Percentiles rank a stretch among this genome's conserved stretches.
phyloP scores from a whole-genome alignment of 2,797 vertebrate genomes.

The Coregonus sp. region DNA sequence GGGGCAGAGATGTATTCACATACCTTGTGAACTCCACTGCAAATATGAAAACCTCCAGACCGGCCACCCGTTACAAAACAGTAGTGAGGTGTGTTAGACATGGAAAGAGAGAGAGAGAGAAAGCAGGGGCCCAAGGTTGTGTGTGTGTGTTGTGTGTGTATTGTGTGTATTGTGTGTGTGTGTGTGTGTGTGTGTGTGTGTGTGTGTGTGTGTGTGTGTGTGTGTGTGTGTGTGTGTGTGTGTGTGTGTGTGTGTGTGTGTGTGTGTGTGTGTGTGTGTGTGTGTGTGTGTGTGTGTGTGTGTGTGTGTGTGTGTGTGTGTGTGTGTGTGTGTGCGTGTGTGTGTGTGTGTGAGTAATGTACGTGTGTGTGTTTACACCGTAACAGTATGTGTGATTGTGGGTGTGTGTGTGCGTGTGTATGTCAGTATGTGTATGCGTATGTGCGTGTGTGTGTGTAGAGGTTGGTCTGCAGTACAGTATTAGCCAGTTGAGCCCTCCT shows the following conservation, averaged over 20 bases:
- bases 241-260: no score
- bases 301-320: constrained; percentile 6
- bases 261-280: no score
- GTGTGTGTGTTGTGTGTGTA: no score
- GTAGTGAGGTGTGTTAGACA: constrained; percentile 33
- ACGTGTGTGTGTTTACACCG: no score
- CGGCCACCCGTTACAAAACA: constrained; percentile 45
- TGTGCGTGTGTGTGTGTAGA: constrained; percentile 15
- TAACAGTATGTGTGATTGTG: background rate
- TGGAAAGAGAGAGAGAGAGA: background rate
- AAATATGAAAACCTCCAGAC: constrained; percentile 28
- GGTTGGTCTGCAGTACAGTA: background rate
- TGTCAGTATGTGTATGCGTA: constrained; percentile 2
- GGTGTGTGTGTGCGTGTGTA: constrained; percentile 19
- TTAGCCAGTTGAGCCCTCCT: constrained; percentile 9
- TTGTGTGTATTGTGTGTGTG: no score
- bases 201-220: no score
- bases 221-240: no score
- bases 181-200: no score
- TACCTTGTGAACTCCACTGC: constrained; percentile 49
- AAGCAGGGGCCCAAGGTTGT: no score
- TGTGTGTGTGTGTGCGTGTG: constrained; percentile 1
- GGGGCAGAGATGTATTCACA: constrained; percentile 57
- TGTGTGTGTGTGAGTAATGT: no score
- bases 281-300: no score